These are phyloP conservation scores for Samia ricini DNA, from an alignment of 1,140 invertebrate genomes.

Conservation along the genomic window DNA sequence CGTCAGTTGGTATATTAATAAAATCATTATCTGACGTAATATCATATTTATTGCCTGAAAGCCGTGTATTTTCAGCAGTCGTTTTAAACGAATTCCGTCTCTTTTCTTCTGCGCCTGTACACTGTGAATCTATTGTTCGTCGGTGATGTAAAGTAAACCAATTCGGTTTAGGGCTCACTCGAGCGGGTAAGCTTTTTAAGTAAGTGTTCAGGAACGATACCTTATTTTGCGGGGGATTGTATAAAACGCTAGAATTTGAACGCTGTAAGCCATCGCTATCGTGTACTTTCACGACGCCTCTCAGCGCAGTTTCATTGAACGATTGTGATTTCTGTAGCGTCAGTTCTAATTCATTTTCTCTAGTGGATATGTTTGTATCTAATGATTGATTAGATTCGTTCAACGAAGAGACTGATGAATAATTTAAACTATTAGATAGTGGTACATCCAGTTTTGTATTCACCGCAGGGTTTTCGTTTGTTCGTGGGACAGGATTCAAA, in stretches of 20 bases:
- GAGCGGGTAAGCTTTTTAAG: slow-evolving; percentile 69
- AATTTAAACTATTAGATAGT: slow-evolving; percentile 11
- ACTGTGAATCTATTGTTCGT: slow-evolving; percentile 49
- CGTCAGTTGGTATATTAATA: slow-evolving; percentile 64
- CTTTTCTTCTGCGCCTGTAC: slow-evolving; percentile 38
- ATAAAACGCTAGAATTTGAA: slow-evolving; percentile 57
- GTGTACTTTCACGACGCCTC: slow-evolving; percentile 24
- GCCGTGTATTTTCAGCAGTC: slow-evolving; percentile 33
- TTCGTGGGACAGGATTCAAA: slow-evolving; percentile 25
- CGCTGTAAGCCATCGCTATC: slow-evolving; percentile 35
- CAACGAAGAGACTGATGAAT: slow-evolving; percentile 29
- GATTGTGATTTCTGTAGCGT: slow-evolving; percentile 63
- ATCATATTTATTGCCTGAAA: slow-evolving; percentile 39
- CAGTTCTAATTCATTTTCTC: slow-evolving; percentile 34
- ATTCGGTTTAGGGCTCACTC: slow-evolving; percentile 59
- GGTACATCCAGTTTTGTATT: neutral
- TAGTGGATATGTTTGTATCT: slow-evolving; percentile 24
- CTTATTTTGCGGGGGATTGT: slow-evolving; percentile 64
- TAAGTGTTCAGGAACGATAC: slow-evolving; percentile 75
- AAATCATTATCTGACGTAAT: slow-evolving; percentile 58
- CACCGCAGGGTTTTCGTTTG: slow-evolving; percentile 24
- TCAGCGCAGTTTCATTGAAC: slow-evolving; percentile 43
- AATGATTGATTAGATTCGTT: slow-evolving; percentile 28
- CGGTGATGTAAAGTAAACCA: slow-evolving; percentile 57
- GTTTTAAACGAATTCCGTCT: slow-evolving; percentile 36